A percentile compares a stretch with the other conserved stretches of the same genome.
Evolutionary conservation across 2,888 invertebrate genomes (phyloP).

Genomic region (Patella pellucida): DNA sequence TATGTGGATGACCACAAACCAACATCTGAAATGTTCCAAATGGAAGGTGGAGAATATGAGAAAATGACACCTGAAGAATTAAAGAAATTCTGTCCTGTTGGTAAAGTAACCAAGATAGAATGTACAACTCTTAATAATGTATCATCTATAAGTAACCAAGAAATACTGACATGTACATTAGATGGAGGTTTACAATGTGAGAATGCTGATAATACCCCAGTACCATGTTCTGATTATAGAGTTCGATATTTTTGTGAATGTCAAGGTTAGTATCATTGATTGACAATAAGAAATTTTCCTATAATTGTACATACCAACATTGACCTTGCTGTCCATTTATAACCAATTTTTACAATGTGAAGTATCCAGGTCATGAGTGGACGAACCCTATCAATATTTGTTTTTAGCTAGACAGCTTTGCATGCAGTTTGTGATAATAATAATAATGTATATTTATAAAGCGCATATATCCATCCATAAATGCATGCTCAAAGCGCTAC

Average conservation of each 20-base stretch:
- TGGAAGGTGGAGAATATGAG: constrained; percentile 46
- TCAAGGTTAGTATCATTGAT: constrained; percentile 43
- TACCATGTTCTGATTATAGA: constrained; percentile 62
- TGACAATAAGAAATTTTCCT: no score
- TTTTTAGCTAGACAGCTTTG: no score
- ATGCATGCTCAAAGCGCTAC: no score
- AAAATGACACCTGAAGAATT: constrained; percentile 43
- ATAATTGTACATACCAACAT: no score
- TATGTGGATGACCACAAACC: constrained; percentile 59
- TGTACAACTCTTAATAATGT: constrained; percentile 54
- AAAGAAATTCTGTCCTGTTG: constrained; percentile 49
- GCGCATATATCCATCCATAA: no score
- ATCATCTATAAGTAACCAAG: constrained; percentile 47
- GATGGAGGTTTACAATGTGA: constrained; percentile 81
- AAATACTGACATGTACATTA: constrained; percentile 69
- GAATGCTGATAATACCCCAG: constrained; percentile 43
- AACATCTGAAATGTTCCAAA: constrained; percentile 20
- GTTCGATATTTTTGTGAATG: constrained; percentile 73
- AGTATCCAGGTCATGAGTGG: no score
- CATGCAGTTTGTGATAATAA: no score
- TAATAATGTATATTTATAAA: no score
- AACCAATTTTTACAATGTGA: no score
- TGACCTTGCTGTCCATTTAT: no score
- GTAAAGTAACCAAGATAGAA: constrained; percentile 59
- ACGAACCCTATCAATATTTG: no score